Conservation (phyloP, 2,113 vertebrate genomes). For the Brevimyrus niger region DNA sequence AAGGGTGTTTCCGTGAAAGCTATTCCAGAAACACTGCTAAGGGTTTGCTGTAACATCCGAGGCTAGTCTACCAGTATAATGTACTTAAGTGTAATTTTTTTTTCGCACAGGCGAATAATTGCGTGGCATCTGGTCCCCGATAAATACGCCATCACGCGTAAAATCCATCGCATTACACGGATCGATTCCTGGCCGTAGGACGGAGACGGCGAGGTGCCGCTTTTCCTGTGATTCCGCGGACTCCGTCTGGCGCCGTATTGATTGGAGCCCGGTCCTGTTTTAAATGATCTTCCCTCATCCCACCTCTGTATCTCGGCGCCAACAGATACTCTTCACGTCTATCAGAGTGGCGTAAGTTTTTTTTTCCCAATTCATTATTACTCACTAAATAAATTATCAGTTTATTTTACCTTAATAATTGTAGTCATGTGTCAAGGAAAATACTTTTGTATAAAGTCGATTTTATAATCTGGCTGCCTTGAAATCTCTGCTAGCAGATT, state of each 20-base stretch:
- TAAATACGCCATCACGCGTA: not conserved
- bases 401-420: not conserved
- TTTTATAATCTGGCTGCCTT: not conserved
- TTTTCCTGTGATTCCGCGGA: not conserved
- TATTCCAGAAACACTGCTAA: not conserved
- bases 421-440: not conserved
- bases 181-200: conserved; percentile 3
- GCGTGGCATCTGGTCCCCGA: not conserved
- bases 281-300: not conserved
- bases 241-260: not conserved
- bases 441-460: not conserved
- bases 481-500: not conserved
- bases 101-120: not conserved
- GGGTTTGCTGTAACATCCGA: not conserved
- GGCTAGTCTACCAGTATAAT: not conserved
- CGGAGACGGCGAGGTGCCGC: not conserved
- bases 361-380: not conserved
- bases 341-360: conserved; percentile 7
- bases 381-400: not conserved
- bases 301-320: not conserved
- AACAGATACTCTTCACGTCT: not conserved
- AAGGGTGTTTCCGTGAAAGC: not conserved
- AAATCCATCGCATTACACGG: not conserved
- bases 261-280: not conserved
- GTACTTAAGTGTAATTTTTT: not conserved